Percentiles rank a stretch among this genome's conserved stretches.
Evolutionary conservation across 2,113 vertebrate genomes (phyloP).

Genomic region (Scomber scombrus): DNA sequence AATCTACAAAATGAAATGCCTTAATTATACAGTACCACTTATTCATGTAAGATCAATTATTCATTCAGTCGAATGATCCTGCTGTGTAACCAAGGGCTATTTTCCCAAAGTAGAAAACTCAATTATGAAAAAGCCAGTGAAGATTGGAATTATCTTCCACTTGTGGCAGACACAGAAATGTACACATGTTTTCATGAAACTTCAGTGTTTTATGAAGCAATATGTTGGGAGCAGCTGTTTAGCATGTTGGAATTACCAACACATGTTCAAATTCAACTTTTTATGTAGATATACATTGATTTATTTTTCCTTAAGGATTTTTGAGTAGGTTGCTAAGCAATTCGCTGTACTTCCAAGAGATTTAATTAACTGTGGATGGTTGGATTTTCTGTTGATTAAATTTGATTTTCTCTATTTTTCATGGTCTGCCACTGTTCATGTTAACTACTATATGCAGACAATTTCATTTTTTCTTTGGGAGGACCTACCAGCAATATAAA

Average conservation of each 20-base stretch:
- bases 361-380: neutral
- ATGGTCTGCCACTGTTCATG: neutral
- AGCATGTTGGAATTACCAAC: neutral
- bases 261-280: neutral
- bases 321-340: too few relatives aligned
- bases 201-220: neutral
- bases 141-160: constrained; percentile 14
- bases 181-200: neutral
- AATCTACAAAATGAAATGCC: constrained; percentile 53
- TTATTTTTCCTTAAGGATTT: too few relatives aligned
- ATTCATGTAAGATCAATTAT: constrained; percentile 58
- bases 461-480: neutral
- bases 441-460: too few relatives aligned
- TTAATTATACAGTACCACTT: constrained; percentile 55
- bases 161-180: neutral
- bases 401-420: neutral
- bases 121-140: constrained; percentile 41
- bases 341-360: neutral
- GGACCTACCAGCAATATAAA: neutral
- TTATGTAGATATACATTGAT: neutral
- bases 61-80: constrained; percentile 51
- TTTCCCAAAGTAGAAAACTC: constrained; percentile 36
- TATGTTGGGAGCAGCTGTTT: neutral
- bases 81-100: constrained; percentile 46
- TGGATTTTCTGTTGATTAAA: neutral